These are phyloP conservation scores for Aphis gossypii DNA, from an alignment of 1,140 invertebrate genomes.

Conservation along the genomic window DNA sequence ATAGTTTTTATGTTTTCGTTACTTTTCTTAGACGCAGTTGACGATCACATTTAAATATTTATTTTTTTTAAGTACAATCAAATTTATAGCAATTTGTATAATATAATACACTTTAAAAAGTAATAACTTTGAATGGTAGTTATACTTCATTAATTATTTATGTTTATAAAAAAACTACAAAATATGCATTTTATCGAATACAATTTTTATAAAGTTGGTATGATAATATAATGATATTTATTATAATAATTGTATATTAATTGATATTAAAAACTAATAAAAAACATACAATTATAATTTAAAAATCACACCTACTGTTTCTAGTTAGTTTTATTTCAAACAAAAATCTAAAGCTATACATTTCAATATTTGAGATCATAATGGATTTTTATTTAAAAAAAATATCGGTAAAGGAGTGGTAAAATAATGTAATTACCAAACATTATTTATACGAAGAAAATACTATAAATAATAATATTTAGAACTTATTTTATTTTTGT, in stretches of 20 bases:
- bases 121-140: too few species aligned
- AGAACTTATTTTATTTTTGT: neutral
- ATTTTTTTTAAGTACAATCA: too few species aligned
- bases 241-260: neutral
- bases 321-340: neutral
- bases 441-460: neutral
- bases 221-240: too few species aligned
- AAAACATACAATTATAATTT: neutral
- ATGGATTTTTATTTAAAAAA: neutral
- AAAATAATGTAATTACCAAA: neutral
- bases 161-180: too few species aligned
- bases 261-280: neutral
- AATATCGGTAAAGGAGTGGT: neutral
- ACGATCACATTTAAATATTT: too few species aligned
- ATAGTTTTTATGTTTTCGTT: too few species aligned
- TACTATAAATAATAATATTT: neutral
- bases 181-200: too few species aligned
- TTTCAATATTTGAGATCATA: neutral
- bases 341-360: neutral
- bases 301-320: neutral
- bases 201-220: too few species aligned
- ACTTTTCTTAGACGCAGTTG: too few species aligned
- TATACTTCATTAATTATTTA: too few species aligned
- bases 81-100: too few species aligned
- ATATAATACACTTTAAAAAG: too few species aligned